A percentile compares a stretch with the other conserved stretches of the same genome.
Evolutionary conservation across 2,113 vertebrate genomes (phyloP).

Genomic region (Rynchops niger): DNA sequence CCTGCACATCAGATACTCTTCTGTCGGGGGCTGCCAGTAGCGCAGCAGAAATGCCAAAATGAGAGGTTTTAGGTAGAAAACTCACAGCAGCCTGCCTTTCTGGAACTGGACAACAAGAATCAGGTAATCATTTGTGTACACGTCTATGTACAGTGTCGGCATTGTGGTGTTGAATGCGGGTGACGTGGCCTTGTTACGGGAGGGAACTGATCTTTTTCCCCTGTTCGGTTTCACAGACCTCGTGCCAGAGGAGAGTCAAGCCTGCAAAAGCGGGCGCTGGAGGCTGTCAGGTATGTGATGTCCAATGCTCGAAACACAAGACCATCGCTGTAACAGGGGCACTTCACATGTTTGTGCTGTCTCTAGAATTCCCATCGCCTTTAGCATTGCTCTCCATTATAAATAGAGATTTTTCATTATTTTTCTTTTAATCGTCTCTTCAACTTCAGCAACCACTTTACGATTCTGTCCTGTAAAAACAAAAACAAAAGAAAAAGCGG

Average conservation of each 20-base stretch:
- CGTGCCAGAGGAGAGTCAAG: not conserved
- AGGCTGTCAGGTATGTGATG: constrained; percentile 15
- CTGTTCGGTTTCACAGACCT: not conserved
- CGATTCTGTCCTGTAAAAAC: not conserved
- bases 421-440: not conserved
- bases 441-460: not conserved
- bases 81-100: not conserved
- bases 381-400: not conserved
- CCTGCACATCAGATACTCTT: not conserved
- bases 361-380: not conserved
- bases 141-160: not conserved
- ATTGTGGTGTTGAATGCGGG: not conserved
- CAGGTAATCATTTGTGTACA: constrained; percentile 22
- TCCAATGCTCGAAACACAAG: not conserved
- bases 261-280: not conserved
- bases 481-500: not conserved
- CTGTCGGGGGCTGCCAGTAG: not conserved
- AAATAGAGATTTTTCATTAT: not conserved
- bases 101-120: not conserved
- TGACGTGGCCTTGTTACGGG: not conserved
- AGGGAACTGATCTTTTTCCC: not conserved
- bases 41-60: constrained; percentile 2
- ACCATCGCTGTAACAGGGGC: not conserved
- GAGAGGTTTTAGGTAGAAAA: constrained; percentile 24
- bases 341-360: not conserved